These are phyloP conservation scores for Cheilosia grossa DNA, from an alignment of 2,888 invertebrate genomes.

Conservation along the genomic window DNA sequence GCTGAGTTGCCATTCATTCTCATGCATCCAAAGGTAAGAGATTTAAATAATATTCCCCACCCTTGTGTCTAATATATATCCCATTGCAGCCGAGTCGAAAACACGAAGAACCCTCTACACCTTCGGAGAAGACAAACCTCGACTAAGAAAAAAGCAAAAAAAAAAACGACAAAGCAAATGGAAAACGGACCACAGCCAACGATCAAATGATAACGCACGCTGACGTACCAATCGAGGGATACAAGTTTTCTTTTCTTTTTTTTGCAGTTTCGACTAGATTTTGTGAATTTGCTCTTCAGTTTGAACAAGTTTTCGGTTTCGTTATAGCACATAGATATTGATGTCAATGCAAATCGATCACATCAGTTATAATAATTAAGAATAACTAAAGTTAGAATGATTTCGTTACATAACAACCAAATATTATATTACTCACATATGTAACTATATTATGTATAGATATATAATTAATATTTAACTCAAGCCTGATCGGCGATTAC, in stretches of 20 bases:
- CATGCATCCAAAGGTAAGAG: slow-evolving; percentile 92
- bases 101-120: slow-evolving; percentile 8
- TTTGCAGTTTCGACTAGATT: slow-evolving; percentile 30
- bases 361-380: slow-evolving; percentile 50
- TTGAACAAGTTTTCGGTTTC: slow-evolving; percentile 38
- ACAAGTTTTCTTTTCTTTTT: slow-evolving; percentile 12
- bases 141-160: slow-evolving; percentile 27
- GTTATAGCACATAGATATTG: slow-evolving; percentile 55
- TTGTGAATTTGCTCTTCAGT: slow-evolving; percentile 27
- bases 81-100: slow-evolving; percentile 66
- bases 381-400: slow-evolving; percentile 59
- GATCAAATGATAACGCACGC: slow-evolving; percentile 54
- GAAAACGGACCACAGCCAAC: slow-evolving; percentile 35
- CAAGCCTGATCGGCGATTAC: background rate
- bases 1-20: slow-evolving; percentile 96
- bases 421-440: slow-evolving; percentile 5
- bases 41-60: background rate
- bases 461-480: slow-evolving; percentile 12
- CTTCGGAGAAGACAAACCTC: slow-evolving; percentile 38
- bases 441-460: slow-evolving; percentile 11
- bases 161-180: slow-evolving; percentile 14
- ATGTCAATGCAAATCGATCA: slow-evolving; percentile 71
- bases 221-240: slow-evolving; percentile 7
- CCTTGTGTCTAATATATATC: background rate
- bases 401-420: slow-evolving; percentile 57